Base-by-base conservation (phyloP, 2,797 vertebrate species). In the Cirrhinus mrigala region DNA sequence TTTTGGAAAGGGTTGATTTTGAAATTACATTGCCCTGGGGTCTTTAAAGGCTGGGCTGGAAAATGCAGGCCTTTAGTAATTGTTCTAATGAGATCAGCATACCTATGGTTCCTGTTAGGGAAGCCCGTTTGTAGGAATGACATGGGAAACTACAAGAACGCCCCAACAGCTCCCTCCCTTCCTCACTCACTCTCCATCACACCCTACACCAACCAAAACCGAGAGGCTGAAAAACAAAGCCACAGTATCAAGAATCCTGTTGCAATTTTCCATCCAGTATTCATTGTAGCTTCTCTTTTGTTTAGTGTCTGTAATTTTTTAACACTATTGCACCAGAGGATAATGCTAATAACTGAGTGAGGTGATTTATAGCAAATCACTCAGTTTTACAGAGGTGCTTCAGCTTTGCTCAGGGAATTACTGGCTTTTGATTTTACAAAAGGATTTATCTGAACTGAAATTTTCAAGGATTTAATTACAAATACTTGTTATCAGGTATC, bases 21-120 rank as follows among this genome's bases (percentile, higher is more conserved):
- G 90, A 85, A 92, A 81, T 91, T 90, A 80, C 86, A 82, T 87
- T 90, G 70, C 84, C 76, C 60, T 44, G 73, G 18, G 71, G 50
- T 93, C 85, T 80, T 80, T 88, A 86, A 89, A 82, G 58, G 24
- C 86, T 27, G 0, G 73, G 64, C 50, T 90, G 84, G 80, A 83
- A 90, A 88, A 86, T 89, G 86, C 62, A 86, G 82, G 86, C 81
- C 84, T 91, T 93, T 94, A 90, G 90, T 91, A 90, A 91, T 90
- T 94, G 92, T 94, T 92, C 91, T 94, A 94, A 93, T 94, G 92
- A 92, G 92, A 93, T 92, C 94, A 93, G 88, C 88, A 90, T 88
- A 92, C 89, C 91, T 91, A 87, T 92, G 87, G 94, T 94, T 95
- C 93, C 92, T 94, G 92, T 93, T 93, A 89, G 90, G 92, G 89